Conservation (phyloP, 2,888 invertebrate genomes). For the Rhagium mordax region DNA sequence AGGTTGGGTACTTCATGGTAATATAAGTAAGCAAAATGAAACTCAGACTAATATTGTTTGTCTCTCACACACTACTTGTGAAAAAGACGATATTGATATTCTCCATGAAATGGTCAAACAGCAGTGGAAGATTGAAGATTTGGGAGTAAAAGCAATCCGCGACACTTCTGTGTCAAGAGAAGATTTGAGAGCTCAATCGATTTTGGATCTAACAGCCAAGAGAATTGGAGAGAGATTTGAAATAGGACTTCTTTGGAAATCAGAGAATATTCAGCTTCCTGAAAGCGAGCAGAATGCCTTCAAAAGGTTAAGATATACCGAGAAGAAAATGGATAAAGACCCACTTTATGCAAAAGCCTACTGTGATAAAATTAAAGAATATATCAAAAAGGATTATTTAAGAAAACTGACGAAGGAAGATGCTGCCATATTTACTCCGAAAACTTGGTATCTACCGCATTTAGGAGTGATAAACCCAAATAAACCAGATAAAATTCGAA, state of each 20-base stretch:
- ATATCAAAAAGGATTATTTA: conserved; percentile 1
- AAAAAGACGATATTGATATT: background rate
- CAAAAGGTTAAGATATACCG: background rate
- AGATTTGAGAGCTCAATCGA: background rate
- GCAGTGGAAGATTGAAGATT: background rate
- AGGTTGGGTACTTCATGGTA: background rate
- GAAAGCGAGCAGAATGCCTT: conserved; percentile 6
- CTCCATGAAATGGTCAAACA: conserved; percentile 3
- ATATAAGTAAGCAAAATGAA: background rate
- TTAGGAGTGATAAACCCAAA: background rate
- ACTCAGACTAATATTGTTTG: background rate
- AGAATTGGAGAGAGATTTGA: background rate
- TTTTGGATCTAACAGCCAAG: background rate
- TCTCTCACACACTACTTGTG: background rate
- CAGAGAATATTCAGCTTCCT: background rate
- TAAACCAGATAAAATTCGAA: background rate
- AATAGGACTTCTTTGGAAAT: conserved; percentile 8
- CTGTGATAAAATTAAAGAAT: conserved; percentile 7
- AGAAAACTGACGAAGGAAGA: conserved; percentile 9
- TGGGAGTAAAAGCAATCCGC: background rate
- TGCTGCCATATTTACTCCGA: background rate
- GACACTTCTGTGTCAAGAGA: background rate
- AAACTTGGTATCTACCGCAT: background rate
- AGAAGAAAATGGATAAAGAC: background rate
- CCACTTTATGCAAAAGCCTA: conserved; percentile 1